Percentiles rank a stretch among this genome's conserved stretches.
Conservation (phyloP, 1,140 invertebrate genomes). For the Drosophila lacertosa region DNA sequence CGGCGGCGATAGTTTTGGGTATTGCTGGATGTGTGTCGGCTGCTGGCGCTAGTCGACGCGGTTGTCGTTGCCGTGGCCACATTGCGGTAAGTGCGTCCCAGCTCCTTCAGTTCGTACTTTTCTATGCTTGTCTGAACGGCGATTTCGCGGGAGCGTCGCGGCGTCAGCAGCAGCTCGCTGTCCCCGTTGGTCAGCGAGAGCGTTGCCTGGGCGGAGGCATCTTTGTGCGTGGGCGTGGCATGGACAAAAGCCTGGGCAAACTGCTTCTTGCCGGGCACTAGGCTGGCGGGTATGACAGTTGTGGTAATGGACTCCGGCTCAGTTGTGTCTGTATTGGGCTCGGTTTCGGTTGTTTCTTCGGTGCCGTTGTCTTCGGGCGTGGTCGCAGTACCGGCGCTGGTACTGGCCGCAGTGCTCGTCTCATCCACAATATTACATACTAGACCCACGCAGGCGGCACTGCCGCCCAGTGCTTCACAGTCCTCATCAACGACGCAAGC, state of each 20-base stretch:
- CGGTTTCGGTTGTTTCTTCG: conserved; percentile 13
- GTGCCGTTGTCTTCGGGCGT: conserved; percentile 35
- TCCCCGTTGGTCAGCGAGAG: conserved; percentile 60
- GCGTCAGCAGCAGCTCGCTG: conserved; percentile 42
- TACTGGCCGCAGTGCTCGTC: conserved; percentile 13
- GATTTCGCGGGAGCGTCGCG: conserved; percentile 69
- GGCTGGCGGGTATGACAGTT: conserved; percentile 22
- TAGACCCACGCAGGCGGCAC: conserved; percentile 62
- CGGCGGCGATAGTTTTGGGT: conserved; percentile 44
- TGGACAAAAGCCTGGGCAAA: conserved; percentile 62
- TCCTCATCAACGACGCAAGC: conserved; percentile 81
- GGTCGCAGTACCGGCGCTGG: conserved; percentile 27
- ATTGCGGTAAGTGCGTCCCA: conserved; percentile 58
- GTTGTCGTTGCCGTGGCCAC: conserved; percentile 66
- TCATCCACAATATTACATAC: conserved; percentile 67
- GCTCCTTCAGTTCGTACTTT: conserved; percentile 67
- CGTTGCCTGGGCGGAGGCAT: conserved; percentile 60
- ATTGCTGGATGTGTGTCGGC: conserved; percentile 52
- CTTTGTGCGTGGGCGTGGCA: conserved; percentile 56
- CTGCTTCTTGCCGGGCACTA: conserved; percentile 9
- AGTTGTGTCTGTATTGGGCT: conserved; percentile 18
- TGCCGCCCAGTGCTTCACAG: conserved; percentile 71
- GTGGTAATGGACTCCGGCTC: conserved; percentile 15
- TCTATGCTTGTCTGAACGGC: conserved; percentile 81
- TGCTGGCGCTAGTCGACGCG: conserved; percentile 56